phyloP scores from a whole-genome alignment of 2,113 vertebrate genomes.

The Glaucomys volans region DNA sequence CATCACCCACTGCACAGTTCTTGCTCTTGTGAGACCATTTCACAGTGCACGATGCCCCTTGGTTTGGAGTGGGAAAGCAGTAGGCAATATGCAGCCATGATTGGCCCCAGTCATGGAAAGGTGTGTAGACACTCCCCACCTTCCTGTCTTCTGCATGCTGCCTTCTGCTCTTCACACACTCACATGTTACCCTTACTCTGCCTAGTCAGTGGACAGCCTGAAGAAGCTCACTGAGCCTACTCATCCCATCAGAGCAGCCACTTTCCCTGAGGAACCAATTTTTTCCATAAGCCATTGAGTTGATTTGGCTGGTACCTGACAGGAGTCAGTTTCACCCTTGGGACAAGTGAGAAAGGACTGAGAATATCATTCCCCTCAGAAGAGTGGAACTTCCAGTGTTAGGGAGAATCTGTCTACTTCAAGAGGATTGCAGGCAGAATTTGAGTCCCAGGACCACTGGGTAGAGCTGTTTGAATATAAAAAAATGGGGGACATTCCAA shows the following conservation, averaged over 20 bases:
- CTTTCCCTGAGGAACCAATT: background rate
- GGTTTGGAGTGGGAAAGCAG: background rate
- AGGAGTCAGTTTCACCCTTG: background rate
- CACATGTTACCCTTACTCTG: background rate
- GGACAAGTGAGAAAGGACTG: background rate
- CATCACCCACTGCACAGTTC: background rate
- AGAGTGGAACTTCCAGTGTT: background rate
- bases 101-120: background rate
- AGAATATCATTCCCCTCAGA: background rate
- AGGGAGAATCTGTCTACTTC: background rate
- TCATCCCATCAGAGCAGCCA: accelerated
- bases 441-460: background rate
- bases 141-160: background rate
- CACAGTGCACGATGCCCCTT: background rate
- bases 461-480: accelerated
- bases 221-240: background rate
- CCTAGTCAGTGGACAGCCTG: background rate
- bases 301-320: background rate
- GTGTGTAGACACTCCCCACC: background rate
- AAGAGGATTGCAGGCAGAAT: background rate
- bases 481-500: background rate
- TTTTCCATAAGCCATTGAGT: background rate
- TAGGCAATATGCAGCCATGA: too few relatives aligned
- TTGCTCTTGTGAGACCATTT: background rate
- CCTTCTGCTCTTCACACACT: background rate